These are phyloP conservation scores for Amphipyra tragopoginis DNA, from an alignment of 2,888 invertebrate species.

Conservation along the genomic window DNA sequence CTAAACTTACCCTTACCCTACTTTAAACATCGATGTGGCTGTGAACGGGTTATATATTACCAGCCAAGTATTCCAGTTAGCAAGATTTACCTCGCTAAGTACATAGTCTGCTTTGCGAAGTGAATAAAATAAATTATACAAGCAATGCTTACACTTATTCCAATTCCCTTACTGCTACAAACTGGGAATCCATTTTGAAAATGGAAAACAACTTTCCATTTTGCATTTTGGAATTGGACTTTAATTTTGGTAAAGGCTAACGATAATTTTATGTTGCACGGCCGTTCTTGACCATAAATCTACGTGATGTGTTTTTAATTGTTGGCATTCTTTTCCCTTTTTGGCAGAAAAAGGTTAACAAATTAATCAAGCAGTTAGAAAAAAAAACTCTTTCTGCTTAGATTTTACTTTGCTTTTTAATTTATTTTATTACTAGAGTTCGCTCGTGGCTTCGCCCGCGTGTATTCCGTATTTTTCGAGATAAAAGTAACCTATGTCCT, in stretches of 20 bases:
- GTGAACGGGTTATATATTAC: constrained; percentile 50
- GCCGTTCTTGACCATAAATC: constrained; percentile 35
- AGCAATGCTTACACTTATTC: constrained; percentile 22
- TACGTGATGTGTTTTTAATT: constrained; percentile 44
- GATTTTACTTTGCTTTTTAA: too few relatives aligned
- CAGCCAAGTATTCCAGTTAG: constrained; percentile 43
- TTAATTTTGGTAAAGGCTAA: constrained; percentile 37
- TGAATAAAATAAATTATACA: constrained; percentile 54
- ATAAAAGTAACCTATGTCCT: too few relatives aligned
- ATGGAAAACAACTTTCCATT: constrained; percentile 6
- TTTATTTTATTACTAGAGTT: too few relatives aligned
- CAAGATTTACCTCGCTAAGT: constrained; percentile 53
- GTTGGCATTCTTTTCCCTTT: constrained; percentile 18
- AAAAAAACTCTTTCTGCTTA: background rate
- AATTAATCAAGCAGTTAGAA: constrained; percentile 14
- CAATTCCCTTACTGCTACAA: constrained; percentile 7
- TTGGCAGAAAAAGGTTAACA: constrained; percentile 16
- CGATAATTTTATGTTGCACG: constrained; percentile 37
- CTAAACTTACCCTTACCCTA: constrained; percentile 43
- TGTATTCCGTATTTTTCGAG: too few relatives aligned
- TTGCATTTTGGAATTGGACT: constrained; percentile 45
- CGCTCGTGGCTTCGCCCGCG: too few relatives aligned
- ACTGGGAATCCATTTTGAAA: constrained; percentile 21
- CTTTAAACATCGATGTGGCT: constrained; percentile 48
- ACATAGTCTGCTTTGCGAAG: constrained; percentile 28